Evolutionary conservation across 2,797 vertebrate species (phyloP).

Genomic region (Chrysocyon brachyurus): DNA sequence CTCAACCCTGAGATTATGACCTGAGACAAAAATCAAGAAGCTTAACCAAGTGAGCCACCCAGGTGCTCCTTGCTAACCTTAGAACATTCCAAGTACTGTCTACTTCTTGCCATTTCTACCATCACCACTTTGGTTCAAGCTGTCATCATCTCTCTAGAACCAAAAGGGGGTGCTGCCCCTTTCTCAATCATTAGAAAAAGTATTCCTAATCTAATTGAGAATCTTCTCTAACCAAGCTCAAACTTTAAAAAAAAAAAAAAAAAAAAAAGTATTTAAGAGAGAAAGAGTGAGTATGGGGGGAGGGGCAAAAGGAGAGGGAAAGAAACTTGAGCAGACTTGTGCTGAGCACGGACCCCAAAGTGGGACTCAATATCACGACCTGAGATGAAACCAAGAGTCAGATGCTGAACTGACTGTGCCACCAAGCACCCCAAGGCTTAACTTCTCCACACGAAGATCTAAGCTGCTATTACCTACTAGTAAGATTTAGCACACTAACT

Average conservation of each 20-base stretch:
- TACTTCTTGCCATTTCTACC: background rate
- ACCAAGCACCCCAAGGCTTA: background rate
- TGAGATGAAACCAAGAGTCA: background rate
- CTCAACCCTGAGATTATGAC: background rate
- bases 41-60: background rate
- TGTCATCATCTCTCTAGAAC: background rate
- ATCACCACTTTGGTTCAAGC: background rate
- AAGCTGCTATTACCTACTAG: background rate
- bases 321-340: background rate
- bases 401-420: background rate
- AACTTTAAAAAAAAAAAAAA: background rate
- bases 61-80: background rate
- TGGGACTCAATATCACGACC: background rate
- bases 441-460: slow-evolving; percentile 18
- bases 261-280: background rate
- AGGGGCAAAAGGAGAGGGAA: background rate
- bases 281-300: background rate
- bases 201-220: background rate
- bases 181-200: background rate
- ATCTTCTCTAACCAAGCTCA: background rate
- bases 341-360: background rate
- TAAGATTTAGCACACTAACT: background rate
- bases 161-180: background rate
- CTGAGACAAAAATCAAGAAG: background rate
- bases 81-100: background rate